These are phyloP conservation scores for Tiaroga cobitis DNA, from an alignment of 2,797 vertebrate species.

Conservation along the genomic window DNA sequence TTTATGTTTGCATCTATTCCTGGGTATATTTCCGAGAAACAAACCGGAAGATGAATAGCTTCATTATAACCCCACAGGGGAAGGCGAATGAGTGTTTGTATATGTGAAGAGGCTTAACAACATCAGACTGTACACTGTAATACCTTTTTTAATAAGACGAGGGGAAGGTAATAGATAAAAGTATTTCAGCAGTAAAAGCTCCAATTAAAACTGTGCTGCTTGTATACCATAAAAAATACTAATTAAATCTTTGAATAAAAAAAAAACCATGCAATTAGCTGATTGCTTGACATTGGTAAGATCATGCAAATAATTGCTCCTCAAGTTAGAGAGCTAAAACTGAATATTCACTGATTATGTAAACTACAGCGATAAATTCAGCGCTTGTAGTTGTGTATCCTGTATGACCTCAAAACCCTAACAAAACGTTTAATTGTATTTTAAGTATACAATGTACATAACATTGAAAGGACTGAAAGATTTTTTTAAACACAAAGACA, in stretches of 20 bases:
- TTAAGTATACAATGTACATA: background rate
- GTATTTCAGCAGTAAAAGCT: background rate
- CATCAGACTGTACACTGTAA: conserved; percentile 8
- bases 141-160: conserved; percentile 40
- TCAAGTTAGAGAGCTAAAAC: background rate
- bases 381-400: background rate
- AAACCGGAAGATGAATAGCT: conserved; percentile 42
- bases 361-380: background rate
- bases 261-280: background rate
- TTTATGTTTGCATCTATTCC: conserved; percentile 30
- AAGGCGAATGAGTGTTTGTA: conserved; percentile 19
- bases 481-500: background rate
- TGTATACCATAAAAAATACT: background rate
- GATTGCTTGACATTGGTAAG: background rate
- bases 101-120: conserved; percentile 22
- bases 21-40: conserved; percentile 6
- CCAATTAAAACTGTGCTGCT: background rate
- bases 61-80: conserved; percentile 35
- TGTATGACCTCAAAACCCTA: background rate
- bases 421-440: background rate
- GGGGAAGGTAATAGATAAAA: conserved; percentile 8
- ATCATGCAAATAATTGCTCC: background rate
- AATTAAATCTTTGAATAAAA: background rate
- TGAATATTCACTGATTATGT: background rate
- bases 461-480: background rate